phyloP scores from a whole-genome alignment of 1,140 invertebrate species.

The Parasteatoda tepidariorum region DNA sequence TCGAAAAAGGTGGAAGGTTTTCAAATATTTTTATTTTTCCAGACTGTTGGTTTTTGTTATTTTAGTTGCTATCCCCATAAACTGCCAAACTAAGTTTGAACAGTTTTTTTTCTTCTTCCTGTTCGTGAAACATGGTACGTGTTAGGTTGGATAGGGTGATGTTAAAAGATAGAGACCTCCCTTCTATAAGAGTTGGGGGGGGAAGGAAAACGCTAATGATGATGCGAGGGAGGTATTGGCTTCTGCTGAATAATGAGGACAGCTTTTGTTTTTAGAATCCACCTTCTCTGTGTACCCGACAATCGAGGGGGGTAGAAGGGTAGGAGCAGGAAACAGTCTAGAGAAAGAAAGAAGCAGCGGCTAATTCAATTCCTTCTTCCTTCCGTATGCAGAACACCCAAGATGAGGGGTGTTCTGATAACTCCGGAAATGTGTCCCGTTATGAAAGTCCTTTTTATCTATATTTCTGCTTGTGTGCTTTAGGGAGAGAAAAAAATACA shows the following conservation, averaged over 20 bases:
- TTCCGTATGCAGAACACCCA: constrained; percentile 32
- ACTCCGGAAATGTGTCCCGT: not conserved
- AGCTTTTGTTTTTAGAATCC: constrained; percentile 40
- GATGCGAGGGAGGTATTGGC: constrained; percentile 50
- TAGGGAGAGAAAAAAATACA: not conserved
- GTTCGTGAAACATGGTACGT: not conserved
- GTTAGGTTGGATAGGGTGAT: constrained; percentile 30
- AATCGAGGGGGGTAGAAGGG: not conserved
- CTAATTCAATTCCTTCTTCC: constrained; percentile 59
- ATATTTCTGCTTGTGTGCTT: not conserved
- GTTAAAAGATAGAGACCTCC: constrained; percentile 28
- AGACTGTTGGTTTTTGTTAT: constrained; percentile 23
- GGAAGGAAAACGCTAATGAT: constrained; percentile 55
- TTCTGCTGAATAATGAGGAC: constrained; percentile 54
- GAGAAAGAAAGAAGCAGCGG: constrained; percentile 15
- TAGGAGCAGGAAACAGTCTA: constrained; percentile 18
- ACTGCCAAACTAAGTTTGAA: not conserved
- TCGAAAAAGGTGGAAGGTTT: constrained; percentile 4
- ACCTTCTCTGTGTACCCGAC: constrained; percentile 17
- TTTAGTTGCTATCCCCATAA: constrained; percentile 19
- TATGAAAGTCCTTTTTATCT: not conserved
- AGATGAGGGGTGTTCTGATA: constrained; percentile 34
- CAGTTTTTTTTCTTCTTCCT: constrained; percentile 30
- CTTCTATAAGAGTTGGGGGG: not conserved
- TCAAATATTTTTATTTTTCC: constrained; percentile 8